Evolutionary conservation across 2,113 vertebrate species (phyloP).

Genomic region (Manacus vitellinus): DNA sequence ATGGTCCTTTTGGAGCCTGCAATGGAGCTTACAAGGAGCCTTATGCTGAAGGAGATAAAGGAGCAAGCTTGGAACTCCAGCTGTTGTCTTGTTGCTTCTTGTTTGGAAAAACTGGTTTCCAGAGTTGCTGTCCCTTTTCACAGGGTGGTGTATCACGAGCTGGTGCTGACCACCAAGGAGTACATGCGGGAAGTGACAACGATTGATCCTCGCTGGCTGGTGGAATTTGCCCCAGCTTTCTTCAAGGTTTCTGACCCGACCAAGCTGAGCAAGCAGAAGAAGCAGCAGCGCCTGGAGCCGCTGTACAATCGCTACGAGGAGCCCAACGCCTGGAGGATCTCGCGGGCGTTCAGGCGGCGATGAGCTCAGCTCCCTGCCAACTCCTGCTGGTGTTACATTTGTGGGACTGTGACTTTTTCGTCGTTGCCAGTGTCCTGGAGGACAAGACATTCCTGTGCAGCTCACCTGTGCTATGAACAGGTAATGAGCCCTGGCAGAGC

Average conservation of each 20-base stretch:
- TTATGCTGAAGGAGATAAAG: neutral
- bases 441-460: fast-evolving
- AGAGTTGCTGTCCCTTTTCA: neutral
- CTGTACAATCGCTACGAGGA: conserved; percentile 98
- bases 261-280: conserved; percentile 98
- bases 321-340: conserved; percentile 97
- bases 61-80: neutral
- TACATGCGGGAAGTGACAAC: conserved; percentile 99
- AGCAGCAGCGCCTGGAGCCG: conserved; percentile 94
- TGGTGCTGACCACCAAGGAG: conserved; percentile 97
- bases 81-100: neutral
- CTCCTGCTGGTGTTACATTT: fast-evolving
- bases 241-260: conserved; percentile 98
- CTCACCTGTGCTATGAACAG: neutral
- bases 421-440: neutral
- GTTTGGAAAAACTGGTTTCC: neutral
- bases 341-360: conserved; percentile 90
- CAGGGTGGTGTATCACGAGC: conserved; percentile 97
- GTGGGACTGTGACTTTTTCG: neutral
- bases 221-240: conserved; percentile 95
- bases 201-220: conserved; percentile 96
- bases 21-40: neutral
- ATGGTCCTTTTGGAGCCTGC: neutral
- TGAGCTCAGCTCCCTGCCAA: neutral
- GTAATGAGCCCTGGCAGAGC: neutral